A percentile compares a stretch with the other conserved stretches of the same genome.
These are phyloP conservation scores for Eptesicus fuscus DNA, from an alignment of 2,113 vertebrate species.

Conservation along the genomic window DNA sequence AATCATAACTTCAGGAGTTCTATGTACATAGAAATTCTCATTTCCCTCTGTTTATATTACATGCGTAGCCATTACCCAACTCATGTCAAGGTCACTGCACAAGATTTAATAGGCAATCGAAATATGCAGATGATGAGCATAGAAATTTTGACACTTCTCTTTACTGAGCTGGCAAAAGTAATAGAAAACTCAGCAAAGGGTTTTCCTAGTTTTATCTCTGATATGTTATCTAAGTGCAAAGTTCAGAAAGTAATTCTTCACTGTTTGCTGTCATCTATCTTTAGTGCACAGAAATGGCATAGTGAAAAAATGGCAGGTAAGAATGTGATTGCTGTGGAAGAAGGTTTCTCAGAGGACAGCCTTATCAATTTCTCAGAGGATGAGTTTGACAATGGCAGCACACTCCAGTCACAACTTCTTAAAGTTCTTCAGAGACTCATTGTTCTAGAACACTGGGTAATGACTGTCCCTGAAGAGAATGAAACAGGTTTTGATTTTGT, in stretches of 20 bases:
- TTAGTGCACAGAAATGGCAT: constrained; percentile 97
- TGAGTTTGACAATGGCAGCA: constrained; percentile 94
- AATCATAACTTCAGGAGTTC: constrained; percentile 96
- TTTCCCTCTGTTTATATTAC: constrained; percentile 96
- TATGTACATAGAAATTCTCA: constrained; percentile 99
- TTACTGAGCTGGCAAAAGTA: constrained; percentile 94
- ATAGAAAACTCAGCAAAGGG: constrained; percentile 96
- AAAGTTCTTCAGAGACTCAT: constrained; percentile 94
- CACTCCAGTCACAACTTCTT: constrained; percentile 95
- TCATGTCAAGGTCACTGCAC: constrained; percentile 90
- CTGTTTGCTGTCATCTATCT: constrained; percentile 96
- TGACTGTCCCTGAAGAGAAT: constrained; percentile 91
- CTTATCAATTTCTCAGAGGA: constrained; percentile 98
- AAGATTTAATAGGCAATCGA: constrained; percentile 95
- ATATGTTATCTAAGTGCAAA: constrained; percentile 97
- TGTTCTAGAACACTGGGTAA: constrained; percentile 93
- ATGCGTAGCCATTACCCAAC: constrained; percentile 96
- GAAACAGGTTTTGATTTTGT: constrained; percentile 91
- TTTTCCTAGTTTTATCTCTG: constrained; percentile 97
- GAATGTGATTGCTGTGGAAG: constrained; percentile 90
- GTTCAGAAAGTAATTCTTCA: constrained; percentile 98
- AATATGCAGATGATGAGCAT: constrained; percentile 99
- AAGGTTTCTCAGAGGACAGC: constrained; percentile 96
- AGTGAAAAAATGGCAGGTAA: constrained; percentile 88
- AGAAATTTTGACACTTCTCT: constrained; percentile 95